These are phyloP conservation scores for Chrysaora quinquecirrha DNA, from an alignment of 30 jellyfish, hydroid and myxozoan species.

Conservation along the genomic window DNA sequence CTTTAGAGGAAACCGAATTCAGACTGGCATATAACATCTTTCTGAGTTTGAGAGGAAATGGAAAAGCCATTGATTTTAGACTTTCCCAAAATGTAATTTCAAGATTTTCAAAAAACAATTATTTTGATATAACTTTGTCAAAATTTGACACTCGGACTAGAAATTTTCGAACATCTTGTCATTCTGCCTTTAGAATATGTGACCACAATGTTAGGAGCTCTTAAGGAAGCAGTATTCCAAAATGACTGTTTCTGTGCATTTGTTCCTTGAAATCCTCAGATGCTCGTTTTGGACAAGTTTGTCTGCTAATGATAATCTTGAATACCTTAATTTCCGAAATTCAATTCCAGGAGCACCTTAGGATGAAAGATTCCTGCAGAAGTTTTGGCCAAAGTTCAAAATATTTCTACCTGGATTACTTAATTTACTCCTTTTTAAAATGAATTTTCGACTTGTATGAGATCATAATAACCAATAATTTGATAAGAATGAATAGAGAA, in stretches of 20 bases:
- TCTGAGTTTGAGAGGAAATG: background rate
- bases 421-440: slow-evolving; percentile 14
- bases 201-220: slow-evolving; percentile 33
- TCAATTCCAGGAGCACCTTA: slow-evolving; percentile 20
- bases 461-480: background rate
- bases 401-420: slow-evolving; percentile 8
- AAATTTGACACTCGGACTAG: slow-evolving; percentile 10
- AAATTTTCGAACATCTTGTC: slow-evolving; percentile 23
- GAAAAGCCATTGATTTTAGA: slow-evolving; percentile 2
- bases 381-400: slow-evolving; percentile 1
- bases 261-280: slow-evolving; percentile 18
- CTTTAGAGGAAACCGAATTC: no score
- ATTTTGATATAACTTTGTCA: slow-evolving; percentile 3
- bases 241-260: slow-evolving; percentile 15
- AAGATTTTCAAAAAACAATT: slow-evolving; percentile 20
- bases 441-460: slow-evolving; percentile 14
- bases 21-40: no score
- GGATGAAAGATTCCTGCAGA: slow-evolving; percentile 22
- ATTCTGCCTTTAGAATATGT: background rate
- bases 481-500: slow-evolving; percentile 19
- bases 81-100: slow-evolving; percentile 30
- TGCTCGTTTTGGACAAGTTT: slow-evolving; percentile 18
- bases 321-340: slow-evolving; percentile 11
- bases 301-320: slow-evolving; percentile 3
- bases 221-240: slow-evolving; percentile 14